These are phyloP conservation scores for Lysiphlebus fabarum DNA, from an alignment of 1,140 invertebrate genomes.

Conservation along the genomic window DNA sequence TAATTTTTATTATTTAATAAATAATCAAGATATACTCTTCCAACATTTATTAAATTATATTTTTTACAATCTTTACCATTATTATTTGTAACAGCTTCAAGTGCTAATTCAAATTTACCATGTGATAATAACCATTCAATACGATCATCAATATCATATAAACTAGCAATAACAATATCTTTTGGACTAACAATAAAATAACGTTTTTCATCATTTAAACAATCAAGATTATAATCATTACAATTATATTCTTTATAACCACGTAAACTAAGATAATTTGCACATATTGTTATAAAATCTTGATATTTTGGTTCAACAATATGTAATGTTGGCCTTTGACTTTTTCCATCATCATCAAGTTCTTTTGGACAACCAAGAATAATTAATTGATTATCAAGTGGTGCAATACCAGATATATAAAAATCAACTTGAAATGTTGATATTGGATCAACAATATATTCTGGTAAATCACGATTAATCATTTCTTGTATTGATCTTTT, in stretches of 20 bases:
- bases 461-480: constrained; percentile 66
- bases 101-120: constrained; percentile 75
- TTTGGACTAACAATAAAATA: constrained; percentile 95
- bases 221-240: constrained; percentile 89
- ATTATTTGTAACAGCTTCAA: constrained; percentile 65
- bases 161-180: constrained; percentile 88
- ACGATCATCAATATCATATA: constrained; percentile 88
- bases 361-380: constrained; percentile 75
- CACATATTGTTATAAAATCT: constrained; percentile 74
- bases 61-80: constrained; percentile 57
- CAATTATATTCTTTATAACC: constrained; percentile 87
- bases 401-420: constrained; percentile 87
- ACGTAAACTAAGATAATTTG: constrained; percentile 72
- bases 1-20: constrained; percentile 71
- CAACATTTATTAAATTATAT: constrained; percentile 72
- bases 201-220: constrained; percentile 79
- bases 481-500: constrained; percentile 67
- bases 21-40: constrained; percentile 81
- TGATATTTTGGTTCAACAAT: constrained; percentile 81
- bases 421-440: constrained; percentile 88
- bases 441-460: constrained; percentile 76
- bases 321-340: constrained; percentile 78
- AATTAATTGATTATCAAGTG: constrained; percentile 75
- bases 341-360: constrained; percentile 65
- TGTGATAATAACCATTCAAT: constrained; percentile 89